Base-by-base conservation (phyloP, 2,888 invertebrate genomes). In the Drosophila tripunctata region DNA sequence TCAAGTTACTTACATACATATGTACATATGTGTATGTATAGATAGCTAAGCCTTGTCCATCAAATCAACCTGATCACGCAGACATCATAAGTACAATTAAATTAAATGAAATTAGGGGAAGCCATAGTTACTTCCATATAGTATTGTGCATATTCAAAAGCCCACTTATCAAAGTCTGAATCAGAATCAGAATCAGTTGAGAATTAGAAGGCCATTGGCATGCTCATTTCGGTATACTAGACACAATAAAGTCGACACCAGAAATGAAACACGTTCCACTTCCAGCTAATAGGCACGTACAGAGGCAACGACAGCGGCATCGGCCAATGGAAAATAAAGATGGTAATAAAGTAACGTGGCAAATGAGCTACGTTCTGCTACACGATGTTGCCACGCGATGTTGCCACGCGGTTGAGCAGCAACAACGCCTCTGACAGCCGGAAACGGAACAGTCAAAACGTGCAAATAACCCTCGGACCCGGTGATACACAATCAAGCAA, bases 261-360 rank as follows among this genome's bases (percentile, higher is more conserved):
- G 47, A 58, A 82, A 82, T 82, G 84, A 60, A 72, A 79, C 79
- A 80, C 79, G 79, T 86, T 61, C 58, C 51, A 57, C 83, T 83
- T 61, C 56, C 51, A 57, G 80, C 73, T 86, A 86, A 80, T 80
- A 70, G 80, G 70, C 87, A 80, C 80, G 80, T 80, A 76, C 66
- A 54, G 41, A 35, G 62, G 33, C 63, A 68, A 67, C 63, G 63
- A 61, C 73, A 45, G 63, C 60, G 45, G 38, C 64, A 71, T 70
- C 47, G 71, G 56, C 72, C 65, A 72, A 72, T 61, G 70, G 66
- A 55, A 72, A 72, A 69, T 72, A 74, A 71, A 75, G 76, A 74
- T 60, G 74, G 74, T 66, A 71, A 75, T 75, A 77, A 77, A 75
- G 74, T 58, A 66, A 52, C 68, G 47, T 75, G 75, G 77, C 75